Evolutionary conservation across 30 jellyfish, hydroid and myxozoan genomes (phyloP).

Genomic region (Aurelia aurita): DNA sequence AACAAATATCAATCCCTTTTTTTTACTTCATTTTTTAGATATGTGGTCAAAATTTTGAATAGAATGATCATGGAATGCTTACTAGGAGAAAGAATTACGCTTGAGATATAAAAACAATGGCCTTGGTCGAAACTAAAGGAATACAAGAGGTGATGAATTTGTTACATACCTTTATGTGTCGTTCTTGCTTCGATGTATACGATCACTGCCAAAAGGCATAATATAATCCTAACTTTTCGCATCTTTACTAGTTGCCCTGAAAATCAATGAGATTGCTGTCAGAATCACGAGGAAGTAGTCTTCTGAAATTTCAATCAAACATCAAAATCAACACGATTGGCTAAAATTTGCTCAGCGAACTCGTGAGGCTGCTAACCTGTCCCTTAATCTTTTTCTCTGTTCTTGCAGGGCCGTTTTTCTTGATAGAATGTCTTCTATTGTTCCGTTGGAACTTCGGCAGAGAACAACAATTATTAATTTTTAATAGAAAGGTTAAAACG

Average conservation of each 20-base stretch:
- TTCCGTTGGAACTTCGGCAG: not conserved
- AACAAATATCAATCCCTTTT: too few species aligned
- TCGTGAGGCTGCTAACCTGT: not conserved
- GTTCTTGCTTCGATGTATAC: constrained; percentile 54
- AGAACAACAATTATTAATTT: not conserved
- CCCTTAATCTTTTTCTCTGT: not conserved
- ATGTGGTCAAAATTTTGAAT: too few species aligned
- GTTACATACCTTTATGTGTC: constrained; percentile 66
- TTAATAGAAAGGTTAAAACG: not conserved
- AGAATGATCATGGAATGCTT: too few species aligned
- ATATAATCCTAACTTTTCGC: constrained; percentile 62
- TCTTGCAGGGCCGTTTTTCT: not conserved
- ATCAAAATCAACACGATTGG: too few species aligned
- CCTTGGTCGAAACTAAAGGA: too few species aligned
- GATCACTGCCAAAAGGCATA: constrained; percentile 83
- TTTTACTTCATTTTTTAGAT: too few species aligned
- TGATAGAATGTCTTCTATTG: not conserved
- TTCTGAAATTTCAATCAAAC: too few species aligned
- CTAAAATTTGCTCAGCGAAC: too few species aligned
- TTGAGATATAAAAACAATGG: too few species aligned
- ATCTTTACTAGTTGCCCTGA: constrained; percentile 53
- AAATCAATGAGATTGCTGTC: not conserved
- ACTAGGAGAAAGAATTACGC: too few species aligned
- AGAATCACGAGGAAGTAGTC: too few species aligned
- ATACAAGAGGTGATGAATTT: too few species aligned